Percentiles rank a stretch among this genome's conserved stretches.
These are phyloP conservation scores for Eurypyga helias DNA, from an alignment of 2,113 vertebrate species.

Conservation along the genomic window DNA sequence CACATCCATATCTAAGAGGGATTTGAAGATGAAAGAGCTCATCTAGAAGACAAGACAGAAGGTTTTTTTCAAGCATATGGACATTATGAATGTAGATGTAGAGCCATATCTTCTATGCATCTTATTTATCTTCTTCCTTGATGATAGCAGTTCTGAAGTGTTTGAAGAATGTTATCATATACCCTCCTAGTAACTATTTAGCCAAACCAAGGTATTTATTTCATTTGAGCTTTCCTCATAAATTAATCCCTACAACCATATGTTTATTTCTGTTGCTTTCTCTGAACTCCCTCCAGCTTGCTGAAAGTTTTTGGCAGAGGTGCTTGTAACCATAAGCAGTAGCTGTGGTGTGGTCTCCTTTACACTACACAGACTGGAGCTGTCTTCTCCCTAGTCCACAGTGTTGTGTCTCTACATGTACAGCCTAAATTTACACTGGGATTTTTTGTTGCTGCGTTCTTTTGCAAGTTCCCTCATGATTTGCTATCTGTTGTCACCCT, in stretches of 20 bases:
- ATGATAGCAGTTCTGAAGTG: not conserved
- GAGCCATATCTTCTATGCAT: not conserved
- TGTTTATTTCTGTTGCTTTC: not conserved
- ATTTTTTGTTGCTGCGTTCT: not conserved
- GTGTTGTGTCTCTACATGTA: not conserved
- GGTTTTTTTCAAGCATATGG: not conserved
- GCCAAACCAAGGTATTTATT: not conserved
- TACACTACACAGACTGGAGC: not conserved
- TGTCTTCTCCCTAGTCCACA: not conserved
- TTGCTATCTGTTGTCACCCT: not conserved
- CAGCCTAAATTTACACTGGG: not conserved
- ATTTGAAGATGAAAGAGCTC: not conserved
- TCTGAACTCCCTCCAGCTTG: not conserved
- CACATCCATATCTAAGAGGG: not conserved
- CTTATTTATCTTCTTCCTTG: not conserved
- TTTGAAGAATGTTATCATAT: not conserved
- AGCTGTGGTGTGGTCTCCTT: not conserved
- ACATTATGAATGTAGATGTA: not conserved
- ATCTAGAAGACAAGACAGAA: not conserved
- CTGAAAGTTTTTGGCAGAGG: not conserved
- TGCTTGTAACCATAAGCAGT: not conserved
- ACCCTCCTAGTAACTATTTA: not conserved
- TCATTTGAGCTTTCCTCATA: not conserved
- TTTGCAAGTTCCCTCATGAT: not conserved
- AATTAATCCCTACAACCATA: not conserved